Evolutionary conservation across 2,797 vertebrate species (phyloP).

Genomic region (Pyrocephalus nanus): DNA sequence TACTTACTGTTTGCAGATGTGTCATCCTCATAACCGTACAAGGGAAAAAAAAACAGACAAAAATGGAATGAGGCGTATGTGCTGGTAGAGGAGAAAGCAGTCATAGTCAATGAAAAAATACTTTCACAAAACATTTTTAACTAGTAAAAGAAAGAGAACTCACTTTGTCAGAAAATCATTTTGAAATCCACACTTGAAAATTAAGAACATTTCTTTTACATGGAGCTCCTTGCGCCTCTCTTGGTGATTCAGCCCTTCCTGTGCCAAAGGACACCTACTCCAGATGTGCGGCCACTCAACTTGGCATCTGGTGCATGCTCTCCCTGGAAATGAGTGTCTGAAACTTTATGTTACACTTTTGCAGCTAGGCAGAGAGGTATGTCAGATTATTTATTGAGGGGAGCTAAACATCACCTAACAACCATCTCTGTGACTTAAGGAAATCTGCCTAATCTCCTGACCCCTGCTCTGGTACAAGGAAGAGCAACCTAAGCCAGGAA

Average conservation of each 20-base stretch:
- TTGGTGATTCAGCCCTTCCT: neutral
- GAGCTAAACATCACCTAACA: neutral
- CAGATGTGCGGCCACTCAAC: neutral
- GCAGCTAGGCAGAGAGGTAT: neutral
- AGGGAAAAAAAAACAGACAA: neutral
- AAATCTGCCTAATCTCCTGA: neutral
- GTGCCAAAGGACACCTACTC: neutral
- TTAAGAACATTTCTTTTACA: fast-evolving
- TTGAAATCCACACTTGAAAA: neutral
- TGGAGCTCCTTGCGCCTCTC: neutral
- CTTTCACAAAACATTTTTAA: neutral
- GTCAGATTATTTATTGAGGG: neutral
- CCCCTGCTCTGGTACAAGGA: too few relatives aligned
- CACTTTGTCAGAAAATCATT: neutral
- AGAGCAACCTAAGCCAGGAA: neutral
- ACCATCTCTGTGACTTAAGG: neutral
- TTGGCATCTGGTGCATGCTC: neutral
- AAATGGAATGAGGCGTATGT: neutral
- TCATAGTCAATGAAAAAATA: neutral
- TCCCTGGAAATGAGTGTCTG: neutral
- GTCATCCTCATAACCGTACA: neutral
- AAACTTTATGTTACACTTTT: neutral
- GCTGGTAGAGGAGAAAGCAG: neutral
- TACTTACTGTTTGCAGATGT: neutral
- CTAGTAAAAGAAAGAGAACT: neutral